These are phyloP conservation scores for Nycticorax nycticorax DNA, from an alignment of 2,113 vertebrate species.

Conservation along the genomic window DNA sequence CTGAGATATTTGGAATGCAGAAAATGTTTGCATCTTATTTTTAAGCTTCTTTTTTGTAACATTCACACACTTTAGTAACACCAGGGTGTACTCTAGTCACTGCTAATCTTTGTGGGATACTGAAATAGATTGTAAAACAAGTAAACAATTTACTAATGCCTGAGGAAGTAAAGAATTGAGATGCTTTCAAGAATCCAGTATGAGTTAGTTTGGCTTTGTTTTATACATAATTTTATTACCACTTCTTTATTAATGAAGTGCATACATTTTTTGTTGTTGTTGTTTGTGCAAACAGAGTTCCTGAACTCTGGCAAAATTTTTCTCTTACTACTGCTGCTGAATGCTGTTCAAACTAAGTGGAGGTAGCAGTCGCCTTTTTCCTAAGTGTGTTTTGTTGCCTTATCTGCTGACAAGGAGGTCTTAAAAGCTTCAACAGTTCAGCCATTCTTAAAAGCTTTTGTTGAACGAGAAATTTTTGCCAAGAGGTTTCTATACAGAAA, in stretches of 20 bases:
- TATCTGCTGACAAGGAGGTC: background rate
- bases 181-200: background rate
- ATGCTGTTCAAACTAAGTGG: background rate
- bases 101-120: background rate
- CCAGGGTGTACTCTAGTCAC: background rate
- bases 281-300: background rate
- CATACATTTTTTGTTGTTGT: background rate
- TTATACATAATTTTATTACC: background rate
- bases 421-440: background rate
- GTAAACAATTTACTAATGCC: background rate
- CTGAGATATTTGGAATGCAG: background rate
- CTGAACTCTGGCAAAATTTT: background rate
- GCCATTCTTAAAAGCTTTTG: background rate
- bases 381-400: background rate
- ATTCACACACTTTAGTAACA: background rate
- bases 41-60: background rate
- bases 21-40: background rate
- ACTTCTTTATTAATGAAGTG: background rate
- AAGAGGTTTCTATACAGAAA: background rate
- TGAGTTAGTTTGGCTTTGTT: background rate
- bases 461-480: background rate
- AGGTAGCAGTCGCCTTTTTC: background rate
- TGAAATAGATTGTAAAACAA: background rate
- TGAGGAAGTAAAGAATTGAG: background rate
- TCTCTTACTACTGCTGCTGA: background rate